These are phyloP conservation scores for Papilio machaon DNA, from an alignment of 1,140 invertebrate genomes.

Conservation along the genomic window DNA sequence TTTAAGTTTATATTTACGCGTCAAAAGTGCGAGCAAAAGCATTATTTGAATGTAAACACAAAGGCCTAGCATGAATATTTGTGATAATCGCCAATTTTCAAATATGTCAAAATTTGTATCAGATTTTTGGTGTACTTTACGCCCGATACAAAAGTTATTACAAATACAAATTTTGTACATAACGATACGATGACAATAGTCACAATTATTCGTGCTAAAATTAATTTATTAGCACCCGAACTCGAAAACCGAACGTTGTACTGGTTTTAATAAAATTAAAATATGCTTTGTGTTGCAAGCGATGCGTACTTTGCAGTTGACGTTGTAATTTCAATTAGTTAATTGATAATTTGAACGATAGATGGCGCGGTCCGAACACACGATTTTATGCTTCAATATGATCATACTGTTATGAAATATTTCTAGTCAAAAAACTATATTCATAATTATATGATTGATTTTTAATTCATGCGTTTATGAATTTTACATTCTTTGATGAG, in stretches of 20 bases:
- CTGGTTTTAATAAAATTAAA: conserved; percentile 1
- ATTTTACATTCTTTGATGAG: no score
- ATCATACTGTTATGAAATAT: background rate
- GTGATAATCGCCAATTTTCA: no score
- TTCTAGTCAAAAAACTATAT: background rate
- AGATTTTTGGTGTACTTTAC: no score
- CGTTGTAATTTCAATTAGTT: conserved; percentile 20
- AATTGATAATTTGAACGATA: conserved; percentile 9
- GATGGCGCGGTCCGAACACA: background rate
- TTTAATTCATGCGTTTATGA: background rate
- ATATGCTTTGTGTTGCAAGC: conserved; percentile 16
- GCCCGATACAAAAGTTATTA: no score
- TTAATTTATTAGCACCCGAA: background rate
- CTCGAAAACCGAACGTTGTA: background rate
- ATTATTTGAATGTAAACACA: no score
- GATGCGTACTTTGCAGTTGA: background rate
- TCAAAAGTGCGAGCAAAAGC: no score
- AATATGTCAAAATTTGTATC: no score
- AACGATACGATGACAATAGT: no score
- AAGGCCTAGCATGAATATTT: no score
- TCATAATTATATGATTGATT: background rate
- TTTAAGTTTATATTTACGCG: no score
- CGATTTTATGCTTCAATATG: background rate
- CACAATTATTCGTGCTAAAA: background rate
- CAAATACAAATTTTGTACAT: no score